Evolutionary conservation across 1,140 invertebrate genomes (phyloP), one percentile per base, ranked within the genome.

Genomic region (Lepidostoma basale): DNA sequence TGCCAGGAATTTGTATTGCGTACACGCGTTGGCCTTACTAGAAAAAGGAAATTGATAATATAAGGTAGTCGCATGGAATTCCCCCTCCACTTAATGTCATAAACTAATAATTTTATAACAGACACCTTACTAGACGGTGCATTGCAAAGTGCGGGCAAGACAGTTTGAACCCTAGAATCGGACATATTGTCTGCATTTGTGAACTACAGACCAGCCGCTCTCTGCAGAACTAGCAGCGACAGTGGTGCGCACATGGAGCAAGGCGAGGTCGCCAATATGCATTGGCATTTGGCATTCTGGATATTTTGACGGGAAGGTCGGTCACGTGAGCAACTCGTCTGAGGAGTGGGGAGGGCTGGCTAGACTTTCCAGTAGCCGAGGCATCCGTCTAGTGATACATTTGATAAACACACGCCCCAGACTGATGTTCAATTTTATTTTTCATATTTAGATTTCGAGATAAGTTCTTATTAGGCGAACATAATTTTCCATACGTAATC

Each of bases 251-350:
- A 52, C 68, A 73, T 44, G 65, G 39, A 47, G 62, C 33, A 47
- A 39, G 62, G 26, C 65, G 67, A 59, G 69, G 68, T 64, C 49
- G 68, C 59, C 59, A 52, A 70, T 60, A 60, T 54, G 56, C 56
- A 60, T 60, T 56, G 52, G 52, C 84, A 84, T 83, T n/a, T 74
- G 80, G 79, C 84, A 84, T 83, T 85, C 83, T 85, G 83, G 85
- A 86, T 89, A 88, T 89, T 89, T 88, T 89, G 87, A 89, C 87
- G 87, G 87, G 88, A 87, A 88, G 86, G 87, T 88, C 87, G 87
- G 80, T 85, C 84, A 85, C 83, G 83, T 85, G 83, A 82, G 75
- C 75, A 75, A 72, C 72, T 67, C 16, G 30, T 62, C 20, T 22
- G 47, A 14, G 9, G 56, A 9, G 18, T 22, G 28, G 28, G 42